These are phyloP conservation scores for Neuroscelio doddi DNA, from an alignment of 2,888 invertebrate species.

Conservation along the genomic window DNA sequence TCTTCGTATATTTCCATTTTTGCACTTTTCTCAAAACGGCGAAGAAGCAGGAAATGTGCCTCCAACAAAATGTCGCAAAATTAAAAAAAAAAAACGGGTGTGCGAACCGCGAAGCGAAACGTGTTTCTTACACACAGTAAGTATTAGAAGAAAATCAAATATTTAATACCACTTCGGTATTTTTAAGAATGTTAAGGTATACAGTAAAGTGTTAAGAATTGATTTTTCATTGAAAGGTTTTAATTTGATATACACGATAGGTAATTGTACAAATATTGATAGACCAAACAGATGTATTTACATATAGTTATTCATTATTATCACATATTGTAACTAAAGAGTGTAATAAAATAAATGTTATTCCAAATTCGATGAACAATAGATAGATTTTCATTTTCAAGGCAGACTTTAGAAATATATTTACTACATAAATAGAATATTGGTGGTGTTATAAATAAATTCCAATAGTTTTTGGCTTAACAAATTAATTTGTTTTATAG, in stretches of 20 bases:
- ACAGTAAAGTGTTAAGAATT: conserved; percentile 24
- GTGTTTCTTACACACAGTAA: conserved; percentile 33
- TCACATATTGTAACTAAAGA: conserved; percentile 53
- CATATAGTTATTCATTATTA: conserved; percentile 60
- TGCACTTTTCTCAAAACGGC: no score
- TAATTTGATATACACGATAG: conserved; percentile 58
- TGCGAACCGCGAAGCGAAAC: conserved; percentile 15
- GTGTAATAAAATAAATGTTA: conserved; percentile 57
- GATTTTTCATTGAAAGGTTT: conserved; percentile 52
- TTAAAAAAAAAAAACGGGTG: conserved; percentile 34
- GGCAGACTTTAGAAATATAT: no score
- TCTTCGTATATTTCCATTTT: conserved; percentile 66
- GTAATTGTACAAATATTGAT: conserved; percentile 65
- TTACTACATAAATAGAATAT: no score
- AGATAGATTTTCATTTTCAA: no score
- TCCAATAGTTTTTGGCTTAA: no score
- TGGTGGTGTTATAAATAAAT: no score
- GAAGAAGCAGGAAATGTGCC: neutral
- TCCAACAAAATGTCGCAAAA: neutral
- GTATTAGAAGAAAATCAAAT: conserved; percentile 48
- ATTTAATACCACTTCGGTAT: conserved; percentile 38
- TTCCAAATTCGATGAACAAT: conserved; percentile 9
- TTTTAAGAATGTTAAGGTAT: conserved; percentile 35
- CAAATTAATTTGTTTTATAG: no score
- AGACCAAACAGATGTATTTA: conserved; percentile 59